Evolutionary conservation across 2,797 vertebrate genomes (phyloP), one percentile per base, ranked within the genome.

Genomic region (Sylvilagus floridanus): DNA sequence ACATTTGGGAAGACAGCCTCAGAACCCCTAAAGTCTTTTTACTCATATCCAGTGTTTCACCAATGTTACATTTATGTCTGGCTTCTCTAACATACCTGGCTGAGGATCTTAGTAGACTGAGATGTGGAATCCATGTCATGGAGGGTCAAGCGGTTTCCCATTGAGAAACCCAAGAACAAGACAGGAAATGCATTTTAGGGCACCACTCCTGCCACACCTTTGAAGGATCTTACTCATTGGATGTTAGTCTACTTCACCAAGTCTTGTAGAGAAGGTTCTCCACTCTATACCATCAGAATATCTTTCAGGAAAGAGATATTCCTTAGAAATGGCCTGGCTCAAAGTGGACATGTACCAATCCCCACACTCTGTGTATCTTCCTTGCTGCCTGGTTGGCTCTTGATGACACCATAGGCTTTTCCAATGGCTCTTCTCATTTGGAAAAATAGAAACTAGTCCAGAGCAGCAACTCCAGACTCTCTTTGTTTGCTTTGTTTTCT

Each of bases 381-480:
- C 8, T 77, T 66, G 22, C 65, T 86, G 22, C 30, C 47, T 60
- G 52, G 71, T 94, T 90, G 69, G 28, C 42, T 82, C 13, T 88
- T 76, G 62, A 77, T 94, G 62, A 54, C 60, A 52, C 52, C 13
- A 22, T 22, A 75, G 17, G 12, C 42, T 84, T 88, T 90, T 92
- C 57, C 30, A 84, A 8, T 73, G 68, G 72, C 50, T 92, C 22
- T 42, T 82, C 42, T 97, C 78, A 87, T 62, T 69, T 95, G 60
- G 68, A 42, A 93, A 69, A 86, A 71, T 93, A 91, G n/a, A 88
- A 93, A 37, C 7, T 75, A n/a, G 52, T n/a, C 14, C 68, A 78
- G 11, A 65, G 35, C 75, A 76, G 6, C 42, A 73, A 47, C 10
- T 72, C 65, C 57, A 76, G 5, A 17, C 5, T 83, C 16, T 84